phyloP scores from a whole-genome alignment of 2,888 invertebrate species.

The Agriotes lineatus region DNA sequence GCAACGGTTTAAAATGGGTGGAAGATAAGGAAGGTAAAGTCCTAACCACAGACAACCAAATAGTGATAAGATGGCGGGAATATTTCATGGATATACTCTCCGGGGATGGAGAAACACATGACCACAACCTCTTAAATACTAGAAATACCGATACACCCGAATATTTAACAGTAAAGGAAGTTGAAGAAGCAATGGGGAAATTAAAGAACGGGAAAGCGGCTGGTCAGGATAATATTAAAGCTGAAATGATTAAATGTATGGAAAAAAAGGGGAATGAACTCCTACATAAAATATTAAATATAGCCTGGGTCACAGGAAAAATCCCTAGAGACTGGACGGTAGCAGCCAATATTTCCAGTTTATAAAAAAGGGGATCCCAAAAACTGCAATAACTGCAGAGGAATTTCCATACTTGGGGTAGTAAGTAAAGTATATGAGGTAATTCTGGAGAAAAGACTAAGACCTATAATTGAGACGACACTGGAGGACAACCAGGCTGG shows the following conservation, averaged over 20 bases:
- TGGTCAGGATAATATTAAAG: neutral
- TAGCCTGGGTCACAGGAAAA: constrained; percentile 21
- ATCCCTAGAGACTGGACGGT: constrained; percentile 23
- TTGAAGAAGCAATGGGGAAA: constrained; percentile 6
- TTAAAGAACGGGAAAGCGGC: constrained; percentile 17
- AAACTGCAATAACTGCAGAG: constrained; percentile 14
- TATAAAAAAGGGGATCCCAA: constrained; percentile 21
- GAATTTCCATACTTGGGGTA: constrained; percentile 4
- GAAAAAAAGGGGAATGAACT: neutral
- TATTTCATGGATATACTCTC: constrained; percentile 7
- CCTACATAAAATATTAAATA: constrained; percentile 21
- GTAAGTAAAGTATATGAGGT: constrained; percentile 17
- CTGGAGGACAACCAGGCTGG: neutral
- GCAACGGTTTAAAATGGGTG: constrained; percentile 1
- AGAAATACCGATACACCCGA: neutral
- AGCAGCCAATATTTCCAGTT: constrained; percentile 26
- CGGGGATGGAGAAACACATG: constrained; percentile 5
- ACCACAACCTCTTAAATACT: neutral
- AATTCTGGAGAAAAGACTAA: constrained; percentile 17
- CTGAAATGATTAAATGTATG: constrained; percentile 15
- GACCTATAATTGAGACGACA: constrained; percentile 16
- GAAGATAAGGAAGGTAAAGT: constrained; percentile 6
- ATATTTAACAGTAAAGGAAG: constrained; percentile 4
- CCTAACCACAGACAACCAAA: neutral
- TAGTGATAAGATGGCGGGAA: constrained; percentile 9